Evolutionary conservation across 2,797 vertebrate genomes (phyloP).

Genomic region (Urocyon cinereoargenteus): DNA sequence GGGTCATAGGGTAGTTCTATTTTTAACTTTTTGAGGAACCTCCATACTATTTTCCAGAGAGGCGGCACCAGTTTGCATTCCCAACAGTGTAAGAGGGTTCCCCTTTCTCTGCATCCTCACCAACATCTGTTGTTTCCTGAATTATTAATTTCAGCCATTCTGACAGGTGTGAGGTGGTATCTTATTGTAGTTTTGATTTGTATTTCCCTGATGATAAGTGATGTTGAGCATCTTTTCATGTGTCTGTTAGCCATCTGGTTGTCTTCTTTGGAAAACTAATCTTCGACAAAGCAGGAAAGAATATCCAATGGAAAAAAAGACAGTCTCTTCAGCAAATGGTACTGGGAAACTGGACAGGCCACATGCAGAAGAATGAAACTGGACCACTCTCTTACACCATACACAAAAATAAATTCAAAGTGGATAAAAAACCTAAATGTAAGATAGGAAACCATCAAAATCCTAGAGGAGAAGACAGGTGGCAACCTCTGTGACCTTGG

Average conservation of each 20-base stretch:
- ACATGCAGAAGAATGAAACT: neutral
- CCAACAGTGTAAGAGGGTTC: neutral
- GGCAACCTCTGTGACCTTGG: neutral
- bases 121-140: neutral
- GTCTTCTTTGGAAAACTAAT: neutral
- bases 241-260: neutral
- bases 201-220: neutral
- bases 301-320: neutral
- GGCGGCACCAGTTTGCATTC: neutral
- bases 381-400: neutral
- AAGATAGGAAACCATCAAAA: neutral
- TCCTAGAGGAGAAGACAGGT: neutral
- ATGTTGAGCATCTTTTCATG: neutral
- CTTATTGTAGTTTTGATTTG: neutral
- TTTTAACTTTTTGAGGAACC: neutral
- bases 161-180: neutral
- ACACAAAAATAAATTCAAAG: neutral
- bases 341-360: neutral
- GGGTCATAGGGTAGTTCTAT: neutral
- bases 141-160: neutral
- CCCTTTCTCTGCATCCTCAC: neutral
- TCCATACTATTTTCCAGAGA: neutral
- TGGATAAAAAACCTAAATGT: neutral
- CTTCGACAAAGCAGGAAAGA: neutral
- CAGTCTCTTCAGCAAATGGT: neutral